These are phyloP conservation scores for Drosophila leontia DNA, from an alignment of 1,140 invertebrate genomes.

Conservation along the genomic window DNA sequence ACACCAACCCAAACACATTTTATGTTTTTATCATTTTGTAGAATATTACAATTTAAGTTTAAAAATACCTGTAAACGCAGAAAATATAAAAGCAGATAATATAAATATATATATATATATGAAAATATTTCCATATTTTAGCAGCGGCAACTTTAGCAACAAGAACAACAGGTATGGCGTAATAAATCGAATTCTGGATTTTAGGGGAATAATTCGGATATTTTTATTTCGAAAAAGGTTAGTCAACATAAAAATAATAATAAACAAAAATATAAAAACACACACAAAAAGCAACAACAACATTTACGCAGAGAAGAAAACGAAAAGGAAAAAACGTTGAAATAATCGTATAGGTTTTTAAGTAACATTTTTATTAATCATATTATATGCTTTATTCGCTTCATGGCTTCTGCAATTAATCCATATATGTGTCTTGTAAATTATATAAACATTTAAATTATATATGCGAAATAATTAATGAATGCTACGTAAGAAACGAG, in stretches of 20 bases:
- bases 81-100: constrained; percentile 2
- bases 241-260: constrained; percentile 27
- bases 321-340: constrained; percentile 26
- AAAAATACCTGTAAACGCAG: constrained; percentile 1
- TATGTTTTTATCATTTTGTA: not conserved
- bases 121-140: constrained; percentile 3
- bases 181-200: constrained; percentile 4
- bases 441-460: constrained; percentile 50
- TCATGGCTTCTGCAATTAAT: constrained; percentile 34
- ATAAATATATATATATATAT: not conserved
- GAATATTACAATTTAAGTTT: not conserved
- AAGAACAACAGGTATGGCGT: constrained; percentile 25
- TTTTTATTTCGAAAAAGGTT: constrained; percentile 51
- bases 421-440: constrained; percentile 30
- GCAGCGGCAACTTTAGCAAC: constrained; percentile 21
- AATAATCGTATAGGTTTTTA: constrained; percentile 35
- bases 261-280: not conserved
- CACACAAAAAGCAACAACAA: constrained; percentile 7
- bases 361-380: constrained; percentile 75
- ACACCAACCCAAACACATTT: constrained; percentile 7
- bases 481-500: constrained; percentile 48
- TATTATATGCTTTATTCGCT: constrained; percentile 36
- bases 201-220: constrained; percentile 13
- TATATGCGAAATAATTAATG: constrained; percentile 46
- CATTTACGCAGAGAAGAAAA: constrained; percentile 22